These are phyloP conservation scores for Cheilosia vernalis DNA, from an alignment of 2,888 invertebrate species.

Conservation along the genomic window DNA sequence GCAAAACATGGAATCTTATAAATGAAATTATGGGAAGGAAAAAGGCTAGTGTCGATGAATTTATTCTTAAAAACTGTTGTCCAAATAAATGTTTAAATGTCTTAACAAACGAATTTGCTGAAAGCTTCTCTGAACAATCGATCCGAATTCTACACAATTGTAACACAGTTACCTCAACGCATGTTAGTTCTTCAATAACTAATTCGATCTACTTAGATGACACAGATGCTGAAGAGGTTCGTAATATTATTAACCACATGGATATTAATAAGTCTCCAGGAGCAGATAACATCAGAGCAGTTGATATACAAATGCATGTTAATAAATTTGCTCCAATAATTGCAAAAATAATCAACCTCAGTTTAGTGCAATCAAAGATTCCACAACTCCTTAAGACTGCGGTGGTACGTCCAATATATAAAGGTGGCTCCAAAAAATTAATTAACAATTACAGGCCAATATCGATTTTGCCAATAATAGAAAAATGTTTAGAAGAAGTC, in stretches of 20 bases:
- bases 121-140: neutral
- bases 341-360: neutral
- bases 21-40: constrained; percentile 7
- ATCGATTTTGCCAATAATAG: constrained; percentile 9
- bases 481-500: constrained; percentile 7
- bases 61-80: neutral
- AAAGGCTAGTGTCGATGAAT: constrained; percentile 1
- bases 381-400: neutral
- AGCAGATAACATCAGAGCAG: neutral
- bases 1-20: neutral
- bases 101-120: constrained; percentile 1
- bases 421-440: neutral
- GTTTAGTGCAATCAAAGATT: neutral
- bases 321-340: neutral
- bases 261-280: constrained; percentile 1
- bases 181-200: neutral
- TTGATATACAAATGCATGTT: constrained; percentile 1
- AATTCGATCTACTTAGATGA: neutral
- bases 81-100: neutral
- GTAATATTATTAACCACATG: neutral
- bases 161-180: neutral
- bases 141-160: neutral
- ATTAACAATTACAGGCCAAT: constrained; percentile 4
- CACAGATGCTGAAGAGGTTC: neutral
- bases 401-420: neutral